Evolutionary conservation across 2,113 vertebrate species (phyloP), one percentile per base, ranked within the genome.

Genomic region (Todiramphus chloris): DNA sequence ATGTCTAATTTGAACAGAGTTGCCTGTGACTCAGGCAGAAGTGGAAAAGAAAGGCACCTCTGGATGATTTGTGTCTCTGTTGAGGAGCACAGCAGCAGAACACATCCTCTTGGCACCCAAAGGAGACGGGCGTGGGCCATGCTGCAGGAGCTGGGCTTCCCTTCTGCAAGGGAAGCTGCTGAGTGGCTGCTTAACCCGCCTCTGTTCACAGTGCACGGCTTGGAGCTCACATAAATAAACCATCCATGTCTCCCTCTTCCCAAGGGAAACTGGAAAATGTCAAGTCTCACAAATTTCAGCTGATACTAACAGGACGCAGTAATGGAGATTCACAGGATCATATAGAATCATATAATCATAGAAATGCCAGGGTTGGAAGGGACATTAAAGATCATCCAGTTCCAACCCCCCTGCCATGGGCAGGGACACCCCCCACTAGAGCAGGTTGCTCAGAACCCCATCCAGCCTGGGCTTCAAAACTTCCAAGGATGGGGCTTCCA

Each of bases 151-250:
- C 43, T 7, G 7, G 28, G 2, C 12, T 33, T 58, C 83, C 8
- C 31, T 56, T 81, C 74, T 87, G 59, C 83, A 73, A 60, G 35
- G 53, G 23, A 12, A 85, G 31, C 70, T 77, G 19, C 79, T 64
- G 39, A 20, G 1, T 0, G 9, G n/a, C 60, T 0, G 1, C 51
- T 43, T 41, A 46, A 16, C 46, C 48, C 2, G 0, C 33, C 62
- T 62, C 51, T 59, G 15, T 20, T 59, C 51, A 28, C 17, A 53
- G 20, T 4, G 9, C 27, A 11, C 27, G 41, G 51, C 62, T 72
- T 41, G 23, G 9, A 46, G 21, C 11, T 75, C 30, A 8, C 5
- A 13, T 16, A 53, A 13, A 53, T 14, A 33, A 53, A 9, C 16
- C 77, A 50, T 33, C 64, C 39, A 2, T 18, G 12, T 50, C 25